These are phyloP conservation scores for Pongo abelii DNA, from an alignment of 2,113 vertebrate genomes.

Conservation along the genomic window DNA sequence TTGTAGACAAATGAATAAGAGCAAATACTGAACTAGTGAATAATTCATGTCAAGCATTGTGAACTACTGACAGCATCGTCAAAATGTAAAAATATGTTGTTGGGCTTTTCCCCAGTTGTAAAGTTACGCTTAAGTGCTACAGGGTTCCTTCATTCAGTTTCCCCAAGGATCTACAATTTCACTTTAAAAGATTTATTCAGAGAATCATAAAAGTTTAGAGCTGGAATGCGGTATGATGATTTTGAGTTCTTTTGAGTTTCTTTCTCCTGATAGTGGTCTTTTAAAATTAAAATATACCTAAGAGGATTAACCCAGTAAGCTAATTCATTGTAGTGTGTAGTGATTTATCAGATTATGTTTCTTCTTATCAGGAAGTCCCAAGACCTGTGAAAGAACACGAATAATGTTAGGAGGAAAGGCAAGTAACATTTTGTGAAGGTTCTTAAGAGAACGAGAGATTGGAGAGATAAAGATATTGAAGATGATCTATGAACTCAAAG, in stretches of 20 bases:
- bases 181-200: conserved; percentile 11
- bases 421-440: neutral
- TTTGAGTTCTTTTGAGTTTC: neutral
- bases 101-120: neutral
- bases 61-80: conserved; percentile 25
- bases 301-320: conserved; percentile 27
- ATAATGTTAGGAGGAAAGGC: neutral
- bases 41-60: conserved; percentile 65
- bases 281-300: conserved; percentile 29
- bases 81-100: conserved; percentile 38
- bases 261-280: neutral
- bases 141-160: neutral
- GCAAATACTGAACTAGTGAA: conserved; percentile 46
- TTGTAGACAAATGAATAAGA: conserved; percentile 65
- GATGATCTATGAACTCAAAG: neutral
- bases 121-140: neutral
- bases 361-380: conserved; percentile 19
- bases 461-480: neutral
- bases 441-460: neutral
- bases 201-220: neutral
- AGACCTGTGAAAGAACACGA: conserved; percentile 31
- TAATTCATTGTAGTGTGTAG: conserved; percentile 11
- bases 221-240: neutral
- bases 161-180: neutral
- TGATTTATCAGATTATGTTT: conserved; percentile 38